Percentiles rank a stretch among this genome's conserved stretches.
Evolutionary conservation across 2,113 vertebrate species (phyloP).

Genomic region (Pollachius pollachius): DNA sequence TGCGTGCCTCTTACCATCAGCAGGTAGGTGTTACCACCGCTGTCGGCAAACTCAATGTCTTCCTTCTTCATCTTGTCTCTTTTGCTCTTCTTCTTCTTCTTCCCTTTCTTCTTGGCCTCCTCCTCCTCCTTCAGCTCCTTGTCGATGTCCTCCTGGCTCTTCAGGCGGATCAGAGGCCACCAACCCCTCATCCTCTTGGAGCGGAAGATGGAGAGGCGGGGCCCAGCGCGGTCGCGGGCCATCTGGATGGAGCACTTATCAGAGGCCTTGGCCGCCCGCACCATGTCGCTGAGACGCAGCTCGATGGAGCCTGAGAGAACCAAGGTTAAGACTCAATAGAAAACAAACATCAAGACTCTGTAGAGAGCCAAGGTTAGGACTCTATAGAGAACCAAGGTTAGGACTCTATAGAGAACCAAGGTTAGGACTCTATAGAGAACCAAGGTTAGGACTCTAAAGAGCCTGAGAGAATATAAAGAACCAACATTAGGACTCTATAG

Average conservation of each 20-base stretch:
- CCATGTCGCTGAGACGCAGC: slow-evolving; percentile 85
- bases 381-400: no score
- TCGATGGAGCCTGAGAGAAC: slow-evolving; percentile 79
- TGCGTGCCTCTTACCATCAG: slow-evolving; percentile 72
- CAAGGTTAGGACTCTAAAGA: slow-evolving; percentile 71
- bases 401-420: no score
- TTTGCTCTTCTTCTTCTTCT: slow-evolving; percentile 66
- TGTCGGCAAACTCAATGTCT: slow-evolving; percentile 82
- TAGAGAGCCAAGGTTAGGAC: no score
- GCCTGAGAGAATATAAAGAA: slow-evolving; percentile 72
- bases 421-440: slow-evolving; percentile 67
- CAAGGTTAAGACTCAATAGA: slow-evolving; percentile 68
- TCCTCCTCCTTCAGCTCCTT: slow-evolving; percentile 76
- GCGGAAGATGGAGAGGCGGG: slow-evolving; percentile 86
- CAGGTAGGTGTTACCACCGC: slow-evolving; percentile 76
- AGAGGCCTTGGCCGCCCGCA: slow-evolving; percentile 76
- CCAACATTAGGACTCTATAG: no score
- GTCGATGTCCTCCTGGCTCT: slow-evolving; percentile 79
- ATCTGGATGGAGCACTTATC: slow-evolving; percentile 81
- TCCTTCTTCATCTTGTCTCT: slow-evolving; percentile 74
- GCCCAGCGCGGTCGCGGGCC: slow-evolving; percentile 79
- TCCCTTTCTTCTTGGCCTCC: slow-evolving; percentile 66
- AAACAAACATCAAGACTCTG: background rate
- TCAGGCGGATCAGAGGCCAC: slow-evolving; percentile 88
- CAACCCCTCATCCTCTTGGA: slow-evolving; percentile 87